Evolutionary conservation across 2,113 vertebrate genomes (phyloP), one percentile per base, ranked within the genome.

Genomic region (Typhlomys cinereus): DNA sequence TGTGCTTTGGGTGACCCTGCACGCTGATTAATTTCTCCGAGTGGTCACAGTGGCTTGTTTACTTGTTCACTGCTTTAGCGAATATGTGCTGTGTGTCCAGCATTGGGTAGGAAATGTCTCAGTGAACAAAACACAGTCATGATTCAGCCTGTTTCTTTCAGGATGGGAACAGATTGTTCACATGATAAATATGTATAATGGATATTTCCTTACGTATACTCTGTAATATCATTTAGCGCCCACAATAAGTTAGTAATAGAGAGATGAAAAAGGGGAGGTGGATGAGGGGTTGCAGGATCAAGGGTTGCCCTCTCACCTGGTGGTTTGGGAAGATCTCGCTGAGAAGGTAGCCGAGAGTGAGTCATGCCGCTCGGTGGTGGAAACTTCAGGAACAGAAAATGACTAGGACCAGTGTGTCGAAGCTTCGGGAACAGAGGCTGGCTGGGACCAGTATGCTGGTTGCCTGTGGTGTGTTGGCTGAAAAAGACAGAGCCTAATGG

Each of bases 41-140:
- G 20, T 64, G 20, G 59, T 70, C 46, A 52, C 1, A 13, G 54
- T n/a, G 39, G 36, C 46, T 88, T 34, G 23, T 90, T 93, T 88
- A 85, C 89, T 39, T 76, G 73, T 76, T 76, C 61, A 46, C 39
- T 15, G 36, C 5, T 88, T 92, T 82, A 83, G 64, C 61, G 95
- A 70, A 41, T 48, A 67, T 17, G 17, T 39, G 7, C 23, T 54
- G 13, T 0, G 0, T 66, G 20, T 85, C 44, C 31, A 10, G 4
- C 31, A 36, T 13, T 69, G 39, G 57, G 39, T 27, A 83, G 62
- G 52, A 44, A 52, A 44, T 57, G 39, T 2, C 52, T 9, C 18
- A 36, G 69, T 13, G 44, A 79, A 9, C 62, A 91, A 85, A 94
- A 52, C 44, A 67, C 29, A 70, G 57, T 64, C 17, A 20, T 7